Base-by-base conservation (phyloP, 2,797 vertebrate genomes). In the Pseudochaenichthys georgianus region DNA sequence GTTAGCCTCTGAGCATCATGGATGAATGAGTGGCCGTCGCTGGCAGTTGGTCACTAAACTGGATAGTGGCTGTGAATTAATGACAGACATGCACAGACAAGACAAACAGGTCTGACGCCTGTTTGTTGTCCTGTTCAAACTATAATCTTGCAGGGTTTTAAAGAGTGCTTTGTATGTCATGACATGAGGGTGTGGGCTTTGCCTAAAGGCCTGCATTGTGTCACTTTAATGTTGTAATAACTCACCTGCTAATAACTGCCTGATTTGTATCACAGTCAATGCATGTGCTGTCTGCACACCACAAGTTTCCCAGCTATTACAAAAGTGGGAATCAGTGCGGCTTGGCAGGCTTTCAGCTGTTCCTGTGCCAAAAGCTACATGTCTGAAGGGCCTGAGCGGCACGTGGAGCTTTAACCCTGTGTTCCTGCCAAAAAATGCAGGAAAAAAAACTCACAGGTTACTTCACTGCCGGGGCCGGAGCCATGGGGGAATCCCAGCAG, bases 311-410 rank as follows among this genome's bases (percentile, higher is more conserved):
- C 81, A 83, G 65, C 75, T 42, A 75, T 77, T 76, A 38, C 62
- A 62, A 78, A 85, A 73, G 48, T 55, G 64, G 64, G 72, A 89
- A 85, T 62, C 78, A 77, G 64, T 23, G 70, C 69, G 84, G 88
- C 80, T 94, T 95, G 94, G 94, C 94, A 69, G 4, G 5, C 59
- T 77, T 88, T 94, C 94, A 95, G 79, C 89, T 94, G 92, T 80
- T 90, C 77, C 58, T 84, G 73, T 94, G 94, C 94, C 94, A 94
- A 92, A 94, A 91, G 71, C 82, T 89, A 85, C 85, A 83, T 89
- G 89, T 90, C 81, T 81, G 61, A 87, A 83, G 75, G 63, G 84
- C 78, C 76, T 87, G 84, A 70, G 50, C 86, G 66, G 86, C 92
- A 90, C 50, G 83, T 78, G 80, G 84, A 54, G 72, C 79, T 75